Conservation (phyloP, 2,888 invertebrate species). For the Coremacera marginata region DNA sequence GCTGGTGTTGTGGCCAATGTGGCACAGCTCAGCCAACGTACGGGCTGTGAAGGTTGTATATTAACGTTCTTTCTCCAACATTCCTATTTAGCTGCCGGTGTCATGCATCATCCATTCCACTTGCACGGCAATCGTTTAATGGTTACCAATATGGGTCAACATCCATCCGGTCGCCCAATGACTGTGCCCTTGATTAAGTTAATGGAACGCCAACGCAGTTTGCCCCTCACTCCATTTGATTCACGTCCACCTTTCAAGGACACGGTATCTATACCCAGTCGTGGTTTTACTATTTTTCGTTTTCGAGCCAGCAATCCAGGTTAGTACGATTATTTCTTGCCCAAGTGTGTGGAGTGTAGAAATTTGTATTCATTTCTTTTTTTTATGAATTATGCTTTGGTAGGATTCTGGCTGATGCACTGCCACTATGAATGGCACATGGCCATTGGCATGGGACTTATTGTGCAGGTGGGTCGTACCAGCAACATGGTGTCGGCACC, state of each 20-base stretch:
- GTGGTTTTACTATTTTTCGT: conserved; percentile 60
- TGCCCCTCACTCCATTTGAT: conserved; percentile 48
- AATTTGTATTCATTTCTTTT: conserved; percentile 24
- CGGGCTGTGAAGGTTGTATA: neutral
- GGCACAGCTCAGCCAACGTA: too few relatives aligned
- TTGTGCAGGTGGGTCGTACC: conserved; percentile 70
- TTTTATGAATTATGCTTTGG: neutral
- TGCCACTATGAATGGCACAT: conserved; percentile 63
- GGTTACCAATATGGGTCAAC: conserved; percentile 59
- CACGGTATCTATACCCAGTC: conserved; percentile 61
- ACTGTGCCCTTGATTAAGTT: conserved; percentile 53
- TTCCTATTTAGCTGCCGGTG: conserved; percentile 53
- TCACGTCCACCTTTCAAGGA: conserved; percentile 60
- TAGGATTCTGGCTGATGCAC: conserved; percentile 60
- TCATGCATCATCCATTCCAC: conserved; percentile 67
- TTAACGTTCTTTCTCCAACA: neutral
- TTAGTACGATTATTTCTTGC: conserved; percentile 33
- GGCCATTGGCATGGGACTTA: conserved; percentile 57
- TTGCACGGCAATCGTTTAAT: conserved; percentile 65
- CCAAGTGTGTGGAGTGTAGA: neutral
- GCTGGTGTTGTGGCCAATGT: neutral
- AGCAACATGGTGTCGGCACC: conserved; percentile 78
- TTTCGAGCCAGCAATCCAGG: conserved; percentile 60
- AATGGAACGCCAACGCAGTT: conserved; percentile 45
- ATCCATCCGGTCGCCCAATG: conserved; percentile 51